These are phyloP conservation scores for Bubo scandiacus DNA, from an alignment of 2,113 vertebrate species.

Conservation along the genomic window DNA sequence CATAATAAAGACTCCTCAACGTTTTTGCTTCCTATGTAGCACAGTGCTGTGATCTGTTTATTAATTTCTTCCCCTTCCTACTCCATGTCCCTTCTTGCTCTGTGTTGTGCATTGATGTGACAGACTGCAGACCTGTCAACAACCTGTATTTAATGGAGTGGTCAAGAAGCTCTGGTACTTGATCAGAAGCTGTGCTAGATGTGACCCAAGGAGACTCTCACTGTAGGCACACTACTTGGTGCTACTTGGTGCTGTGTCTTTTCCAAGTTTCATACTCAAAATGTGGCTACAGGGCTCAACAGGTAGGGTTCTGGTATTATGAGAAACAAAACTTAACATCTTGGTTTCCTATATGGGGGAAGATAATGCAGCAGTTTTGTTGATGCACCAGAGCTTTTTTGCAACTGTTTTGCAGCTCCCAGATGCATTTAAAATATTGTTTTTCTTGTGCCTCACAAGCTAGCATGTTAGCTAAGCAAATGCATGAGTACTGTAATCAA, in stretches of 20 bases:
- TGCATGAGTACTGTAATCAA: background rate
- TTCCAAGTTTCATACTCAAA: background rate
- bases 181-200: background rate
- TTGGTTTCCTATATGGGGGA: background rate
- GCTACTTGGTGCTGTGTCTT: background rate
- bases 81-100: background rate
- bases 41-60: background rate
- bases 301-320: background rate
- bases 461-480: background rate
- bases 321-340: background rate
- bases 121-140: background rate
- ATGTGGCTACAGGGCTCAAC: background rate
- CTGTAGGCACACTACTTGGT: background rate
- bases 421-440: background rate
- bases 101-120: background rate
- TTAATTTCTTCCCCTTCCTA: background rate
- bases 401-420: background rate
- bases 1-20: background rate
- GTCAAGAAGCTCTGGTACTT: background rate
- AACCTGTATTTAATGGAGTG: background rate
- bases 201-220: background rate
- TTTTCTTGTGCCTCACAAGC: background rate
- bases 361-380: background rate
- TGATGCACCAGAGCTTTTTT: background rate
- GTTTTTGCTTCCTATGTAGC: background rate